Base-by-base conservation (phyloP, 2,888 invertebrate species). In the Yponomeuta plumbellus region DNA sequence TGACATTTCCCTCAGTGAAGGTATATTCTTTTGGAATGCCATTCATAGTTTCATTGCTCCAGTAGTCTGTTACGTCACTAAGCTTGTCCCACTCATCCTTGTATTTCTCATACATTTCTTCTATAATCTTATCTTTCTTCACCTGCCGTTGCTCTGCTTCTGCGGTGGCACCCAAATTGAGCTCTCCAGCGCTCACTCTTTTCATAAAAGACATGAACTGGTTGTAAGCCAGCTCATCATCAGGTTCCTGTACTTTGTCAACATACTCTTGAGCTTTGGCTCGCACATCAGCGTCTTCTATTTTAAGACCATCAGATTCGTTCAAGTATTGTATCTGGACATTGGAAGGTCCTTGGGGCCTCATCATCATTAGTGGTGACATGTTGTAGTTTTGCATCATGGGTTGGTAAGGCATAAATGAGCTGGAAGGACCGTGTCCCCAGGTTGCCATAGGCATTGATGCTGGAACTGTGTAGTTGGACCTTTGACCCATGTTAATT, bases 201-300 rank as follows among this genome's bases (percentile, higher is more conserved):
- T 94, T 94, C 94, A 97, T 96, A 79, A 96, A 97, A 76, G 94
- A 95, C 94, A 96, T 95, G 77, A 97, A 97, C 92, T 96, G 92
- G 66, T 95, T 96, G 79, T 95, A 94, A 23, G 94, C 94, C 74
- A 94, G 92, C 77, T 95, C 94, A 70, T 94, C 93, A 84, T 95
- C 94, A 74, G 92, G 89, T 73, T 92, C 92, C 3, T 93, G 92
- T 72, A 70, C 75, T 63, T 92, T 87, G 64, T 86, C 83, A 39
- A 93, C 92, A 76, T 94, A 89, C 75, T 94, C 94, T 70, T 92
- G 91, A 11, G 92, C 93, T 72, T 92, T 92, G 66, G 92, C 84
- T 79, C 88, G 89, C 3, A 93, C 86, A 75, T 92, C 85, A 70
- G 69, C 73, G 68, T 87, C 81, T 76, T 86, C 69, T 67, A 72